Conservation (phyloP, 2,113 vertebrate species). For the Cephalopterus ornatus region DNA sequence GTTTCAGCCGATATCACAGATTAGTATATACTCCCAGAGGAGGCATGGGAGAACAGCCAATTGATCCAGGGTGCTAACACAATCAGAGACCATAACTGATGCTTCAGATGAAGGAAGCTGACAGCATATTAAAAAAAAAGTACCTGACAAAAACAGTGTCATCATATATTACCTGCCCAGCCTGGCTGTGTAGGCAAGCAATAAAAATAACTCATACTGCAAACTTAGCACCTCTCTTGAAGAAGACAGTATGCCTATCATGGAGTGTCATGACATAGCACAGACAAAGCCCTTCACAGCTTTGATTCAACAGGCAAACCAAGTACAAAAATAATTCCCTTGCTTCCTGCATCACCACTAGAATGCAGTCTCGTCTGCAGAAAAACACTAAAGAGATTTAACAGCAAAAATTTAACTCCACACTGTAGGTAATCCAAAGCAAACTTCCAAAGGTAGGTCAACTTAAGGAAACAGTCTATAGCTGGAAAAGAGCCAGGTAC, state of each 20-base stretch:
- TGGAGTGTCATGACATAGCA: background rate
- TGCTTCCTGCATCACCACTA: background rate
- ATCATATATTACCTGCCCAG: background rate
- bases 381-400: background rate
- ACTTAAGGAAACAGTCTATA: background rate
- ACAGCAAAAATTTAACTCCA: background rate
- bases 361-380: background rate
- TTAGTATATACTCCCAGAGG: background rate
- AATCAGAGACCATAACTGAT: background rate
- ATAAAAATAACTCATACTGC: background rate
- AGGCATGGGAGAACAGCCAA: background rate
- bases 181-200: background rate
- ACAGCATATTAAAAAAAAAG: background rate
- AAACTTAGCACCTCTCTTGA: background rate
- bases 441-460: background rate
- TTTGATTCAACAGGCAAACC: background rate
- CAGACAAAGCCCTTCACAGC: background rate
- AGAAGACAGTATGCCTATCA: background rate
- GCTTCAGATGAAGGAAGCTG: background rate
- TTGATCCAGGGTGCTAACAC: background rate
- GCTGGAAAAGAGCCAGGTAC: background rate
- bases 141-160: background rate
- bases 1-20: background rate
- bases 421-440: background rate
- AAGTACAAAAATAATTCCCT: background rate